Base-by-base conservation (phyloP, 2,113 vertebrate genomes). In the Ceyx melanurus region DNA sequence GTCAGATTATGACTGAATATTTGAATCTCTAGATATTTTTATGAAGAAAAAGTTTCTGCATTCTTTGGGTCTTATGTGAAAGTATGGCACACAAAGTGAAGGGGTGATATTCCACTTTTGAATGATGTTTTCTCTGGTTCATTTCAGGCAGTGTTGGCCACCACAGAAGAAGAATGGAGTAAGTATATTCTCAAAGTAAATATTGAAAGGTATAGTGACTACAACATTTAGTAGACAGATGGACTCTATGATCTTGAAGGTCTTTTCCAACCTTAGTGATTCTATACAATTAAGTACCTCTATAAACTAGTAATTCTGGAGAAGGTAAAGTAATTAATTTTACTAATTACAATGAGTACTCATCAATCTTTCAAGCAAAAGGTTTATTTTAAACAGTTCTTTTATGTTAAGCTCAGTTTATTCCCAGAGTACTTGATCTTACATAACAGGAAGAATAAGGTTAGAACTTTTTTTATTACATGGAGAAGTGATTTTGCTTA, bases 81-180 rank as follows among this genome's bases (percentile, higher is more conserved):
- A 92, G 89, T 51, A 33, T 3, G 21, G n/a, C 21, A 78, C 22
- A 78, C 1, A 0, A 77, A 75, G 11, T 29, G 33, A 42, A 31
- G 58, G 13, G 40, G 3, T 21, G 29, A 20, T 37, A 70, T 68
- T 90, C n/a, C n/a, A 48, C 5, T 46, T 62, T 5, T 29, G 16
- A 51, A 56, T 48, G 43, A 28, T 40, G 9, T 86, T 92, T 85
- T 66, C 75, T 73, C 43, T 76, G 18, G 58, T 95, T 95, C 29
- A 54, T 95, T 97, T 84, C 95, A 98, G 98, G 91, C 97, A 92
- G 10, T 74, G 83, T 50, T 96, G 97, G 96, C 78, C 84, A 92
- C 50, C 70, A 75, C 96, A 97, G 20, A 97, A 84, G 91, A 98
- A 87, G 86, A 86, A 86, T 50, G 97, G 97, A 48, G 98, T 98